Conservation (phyloP, 2,113 vertebrate genomes). For the Carlito syrichta region DNA sequence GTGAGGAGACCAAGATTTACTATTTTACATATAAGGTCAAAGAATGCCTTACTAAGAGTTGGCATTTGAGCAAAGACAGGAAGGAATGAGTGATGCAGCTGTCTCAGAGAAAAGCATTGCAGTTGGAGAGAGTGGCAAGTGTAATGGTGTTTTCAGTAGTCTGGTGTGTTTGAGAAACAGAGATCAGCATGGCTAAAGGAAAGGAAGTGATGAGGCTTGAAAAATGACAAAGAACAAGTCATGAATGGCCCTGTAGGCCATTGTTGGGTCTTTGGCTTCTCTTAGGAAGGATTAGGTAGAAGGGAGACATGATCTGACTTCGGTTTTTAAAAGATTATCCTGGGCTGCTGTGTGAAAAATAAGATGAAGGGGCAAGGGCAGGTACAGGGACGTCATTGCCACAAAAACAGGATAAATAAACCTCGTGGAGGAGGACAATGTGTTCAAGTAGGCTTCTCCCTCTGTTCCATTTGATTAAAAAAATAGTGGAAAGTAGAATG, state of each 20-base stretch:
- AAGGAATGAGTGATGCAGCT: not conserved
- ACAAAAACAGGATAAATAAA: not conserved
- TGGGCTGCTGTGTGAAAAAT: not conserved
- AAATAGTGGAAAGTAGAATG: not conserved
- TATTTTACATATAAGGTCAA: not conserved
- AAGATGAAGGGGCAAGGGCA: not conserved
- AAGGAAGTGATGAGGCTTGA: not conserved
- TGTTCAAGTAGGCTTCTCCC: not conserved
- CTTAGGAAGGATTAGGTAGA: not conserved
- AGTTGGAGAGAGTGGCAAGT: too few relatives aligned
- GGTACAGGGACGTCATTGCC: not conserved
- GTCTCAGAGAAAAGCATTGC: not conserved
- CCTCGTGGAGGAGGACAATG: not conserved
- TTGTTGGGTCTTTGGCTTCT: not conserved
- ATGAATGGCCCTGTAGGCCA: not conserved
- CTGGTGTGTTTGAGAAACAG: not conserved
- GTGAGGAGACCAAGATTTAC: not conserved
- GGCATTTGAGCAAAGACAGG: not conserved
- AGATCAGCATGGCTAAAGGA: not conserved
- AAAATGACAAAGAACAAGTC: not conserved
- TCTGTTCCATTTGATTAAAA: not conserved
- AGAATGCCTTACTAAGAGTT: not conserved
- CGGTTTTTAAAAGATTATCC: not conserved
- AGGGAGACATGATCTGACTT: not conserved
- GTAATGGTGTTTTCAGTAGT: not conserved